Evolutionary conservation across 2,888 invertebrate species (phyloP).

Genomic region (Parnassius smintheus): DNA sequence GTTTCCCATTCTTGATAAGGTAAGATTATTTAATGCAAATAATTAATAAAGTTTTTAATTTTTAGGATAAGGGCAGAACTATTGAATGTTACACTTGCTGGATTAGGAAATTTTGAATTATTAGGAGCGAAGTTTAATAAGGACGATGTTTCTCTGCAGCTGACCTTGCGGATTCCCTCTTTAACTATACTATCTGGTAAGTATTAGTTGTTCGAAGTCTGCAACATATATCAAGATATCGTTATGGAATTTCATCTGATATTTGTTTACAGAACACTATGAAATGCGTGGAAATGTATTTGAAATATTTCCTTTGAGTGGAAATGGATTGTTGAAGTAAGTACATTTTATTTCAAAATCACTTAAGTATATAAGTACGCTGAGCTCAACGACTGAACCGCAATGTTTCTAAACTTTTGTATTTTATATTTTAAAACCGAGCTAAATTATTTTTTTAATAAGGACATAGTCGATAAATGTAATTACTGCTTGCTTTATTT

Average conservation of each 20-base stretch:
- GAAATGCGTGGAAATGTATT: constrained; percentile 47
- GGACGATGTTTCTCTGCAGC: constrained; percentile 36
- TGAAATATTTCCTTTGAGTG: constrained; percentile 46
- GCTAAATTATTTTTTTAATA: too few relatives aligned
- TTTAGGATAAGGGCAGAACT: constrained; percentile 40
- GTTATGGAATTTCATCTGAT: constrained; percentile 6
- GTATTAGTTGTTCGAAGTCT: constrained; percentile 3
- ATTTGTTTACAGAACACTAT: constrained; percentile 49
- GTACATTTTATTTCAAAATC: constrained; percentile 28
- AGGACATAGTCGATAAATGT: too few relatives aligned
- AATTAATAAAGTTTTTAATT: constrained; percentile 5
- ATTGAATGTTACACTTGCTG: constrained; percentile 36
- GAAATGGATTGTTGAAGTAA: constrained; percentile 51
- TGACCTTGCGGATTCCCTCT: constrained; percentile 40
- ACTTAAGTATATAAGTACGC: too few relatives aligned
- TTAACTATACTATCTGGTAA: constrained; percentile 39
- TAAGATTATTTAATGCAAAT: not conserved
- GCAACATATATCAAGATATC: constrained; percentile 26
- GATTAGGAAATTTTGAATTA: constrained; percentile 40
- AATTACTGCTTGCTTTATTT: too few relatives aligned
- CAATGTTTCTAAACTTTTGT: too few relatives aligned
- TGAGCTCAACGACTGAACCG: too few relatives aligned
- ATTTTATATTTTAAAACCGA: too few relatives aligned
- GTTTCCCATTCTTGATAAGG: too few relatives aligned
- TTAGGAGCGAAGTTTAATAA: constrained; percentile 35